Evolutionary conservation across 2,797 vertebrate species (phyloP).

Genomic region (Myotis myotis): DNA sequence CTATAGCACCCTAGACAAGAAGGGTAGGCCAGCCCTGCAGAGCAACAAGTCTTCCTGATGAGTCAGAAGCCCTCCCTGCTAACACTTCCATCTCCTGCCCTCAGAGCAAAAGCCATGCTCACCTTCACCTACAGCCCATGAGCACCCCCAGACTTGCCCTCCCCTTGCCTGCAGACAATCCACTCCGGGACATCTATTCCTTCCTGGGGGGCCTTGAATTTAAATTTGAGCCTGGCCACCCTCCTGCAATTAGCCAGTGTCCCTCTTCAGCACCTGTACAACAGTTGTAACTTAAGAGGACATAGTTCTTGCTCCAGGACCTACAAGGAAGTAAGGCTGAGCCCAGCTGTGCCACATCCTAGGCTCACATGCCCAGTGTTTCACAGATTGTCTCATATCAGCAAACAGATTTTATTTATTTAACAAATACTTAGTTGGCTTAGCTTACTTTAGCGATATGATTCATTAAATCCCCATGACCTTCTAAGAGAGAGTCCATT

Average conservation of each 20-base stretch:
- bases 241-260: background rate
- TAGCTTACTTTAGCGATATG: slow-evolving; percentile 7
- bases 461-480: background rate
- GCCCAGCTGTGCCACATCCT: background rate
- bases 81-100: background rate
- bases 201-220: background rate
- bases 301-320: background rate
- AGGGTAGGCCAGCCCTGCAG: background rate
- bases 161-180: background rate
- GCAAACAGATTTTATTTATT: slow-evolving; percentile 35
- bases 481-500: background rate
- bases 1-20: background rate
- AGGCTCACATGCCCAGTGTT: background rate
- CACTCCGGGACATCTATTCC: background rate
- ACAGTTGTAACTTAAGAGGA: slow-evolving; percentile 22
- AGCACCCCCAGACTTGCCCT: background rate
- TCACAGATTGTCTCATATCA: background rate
- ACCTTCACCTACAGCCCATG: background rate
- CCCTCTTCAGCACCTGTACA: background rate
- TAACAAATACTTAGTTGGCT: background rate
- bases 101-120: background rate
- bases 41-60: background rate
- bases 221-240: background rate
- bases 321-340: background rate
- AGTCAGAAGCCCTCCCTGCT: background rate